Evolutionary conservation across 1,140 invertebrate genomes (phyloP), one percentile per base, ranked within the genome.

Genomic region (Zaprionus ghesquierei): DNA sequence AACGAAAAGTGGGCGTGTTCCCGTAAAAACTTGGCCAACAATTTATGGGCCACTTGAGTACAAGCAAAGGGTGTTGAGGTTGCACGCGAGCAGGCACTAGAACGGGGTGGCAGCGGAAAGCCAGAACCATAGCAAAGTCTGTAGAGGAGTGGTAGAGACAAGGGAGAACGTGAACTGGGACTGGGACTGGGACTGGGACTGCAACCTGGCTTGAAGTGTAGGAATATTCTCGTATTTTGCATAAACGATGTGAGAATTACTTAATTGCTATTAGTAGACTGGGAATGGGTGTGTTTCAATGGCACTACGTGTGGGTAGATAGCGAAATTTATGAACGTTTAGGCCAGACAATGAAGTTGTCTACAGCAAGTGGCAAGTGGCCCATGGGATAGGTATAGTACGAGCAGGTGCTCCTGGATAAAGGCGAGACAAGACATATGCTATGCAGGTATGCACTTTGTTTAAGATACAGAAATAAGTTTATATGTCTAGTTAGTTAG

Each of bases 241-340:
- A 89, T 89, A 89, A 89, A 89, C 85, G 85, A 89, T 89, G 85
- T 89, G 85, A 89, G 85, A 89, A 89, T 89, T 89, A 89, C 85
- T 89, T 89, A 89, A 89, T 89, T 89, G 85, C 81, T 78, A 55
- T 61, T 71, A 76, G 49, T 18, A 10, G 41, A 46, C 62, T 53
- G 55, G 61, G 54, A n/a, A 69, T 75, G 60, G 61, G 41, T 74
- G 46, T 72, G 58, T 73, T 61, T 15, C 27, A 59, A 46, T 46
- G 63, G n/a, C 35, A 44, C 44, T 29, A 65, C 61, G 60, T 76
- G 73, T 72, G 78, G 72, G 69, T 58, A 29, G 46, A 23, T 70
- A 23, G 29, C 46, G 38, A 75, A 81, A 79, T 87, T 87, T 87
- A 87, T 81, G 82, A 72, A 84, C 53, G 50, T 79, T 64, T 78